Base-by-base conservation (phyloP, 2,113 vertebrate genomes). In the Solenodon paradoxus region DNA sequence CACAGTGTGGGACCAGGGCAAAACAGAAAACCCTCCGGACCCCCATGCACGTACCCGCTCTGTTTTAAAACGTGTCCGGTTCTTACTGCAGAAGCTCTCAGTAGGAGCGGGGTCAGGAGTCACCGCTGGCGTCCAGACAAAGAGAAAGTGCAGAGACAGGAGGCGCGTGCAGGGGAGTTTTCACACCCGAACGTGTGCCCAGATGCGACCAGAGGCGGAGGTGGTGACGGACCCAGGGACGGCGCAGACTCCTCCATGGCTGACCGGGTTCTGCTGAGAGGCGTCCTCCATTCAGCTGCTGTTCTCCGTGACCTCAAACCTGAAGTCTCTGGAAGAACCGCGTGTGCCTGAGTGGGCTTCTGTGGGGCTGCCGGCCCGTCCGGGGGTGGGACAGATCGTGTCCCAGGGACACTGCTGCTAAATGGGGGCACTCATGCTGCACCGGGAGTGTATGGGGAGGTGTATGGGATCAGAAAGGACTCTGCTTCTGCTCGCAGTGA, bases 21-120 rank as follows among this genome's bases (percentile, higher is more conserved):
- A 63, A 20, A 30, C 16, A 32, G 45, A 53, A 92, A 63, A 19
- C 8, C 0, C 0, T 22, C 40, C 3, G 20, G 0, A 1, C 10
- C 16, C 55, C 38, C 2, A 7, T 2, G 26, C 35, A 1, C 0
- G 0, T 12, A 2, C 38, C 40, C 15, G 35, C 7, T 3, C 42
- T 9, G 13, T n/a, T 61, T 26, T 49, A 68, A 91, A 32, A 38
- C 7, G 0, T 1, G 4, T 0, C 17, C 77, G 22, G 11, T 42
- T 61, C 63, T 90, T 45, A 32, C 75, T 55, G 28, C 53, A n/a
- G 57, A 35, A 59, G 12, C 5, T 40, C 72, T 53, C 24, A 3
- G 9, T 42, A 42, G 69, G n/a, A n/a, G n/a, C n/a, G n/a, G n/a
- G n/a, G n/a, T n/a, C n/a, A n/a, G n/a, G n/a, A n/a, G n/a, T n/a